phyloP scores from a whole-genome alignment of 2,888 invertebrate species.

The Caenorhabditis sp. region DNA sequence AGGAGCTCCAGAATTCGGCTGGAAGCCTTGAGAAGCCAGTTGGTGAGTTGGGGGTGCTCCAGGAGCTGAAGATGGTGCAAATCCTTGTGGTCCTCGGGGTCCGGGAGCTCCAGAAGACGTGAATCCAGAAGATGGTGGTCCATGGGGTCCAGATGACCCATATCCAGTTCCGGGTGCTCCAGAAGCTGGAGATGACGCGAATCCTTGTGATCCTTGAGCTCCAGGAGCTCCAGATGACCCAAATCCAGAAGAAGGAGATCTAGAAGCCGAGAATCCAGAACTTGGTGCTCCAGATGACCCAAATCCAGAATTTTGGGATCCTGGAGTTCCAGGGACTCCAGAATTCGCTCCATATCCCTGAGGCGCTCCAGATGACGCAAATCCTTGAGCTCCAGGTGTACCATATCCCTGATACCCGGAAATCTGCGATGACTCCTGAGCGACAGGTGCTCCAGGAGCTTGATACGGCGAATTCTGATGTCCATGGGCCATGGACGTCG shows the following conservation, averaged over 20 bases:
- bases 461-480: neutral
- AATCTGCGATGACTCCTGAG: too few relatives aligned
- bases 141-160: too few relatives aligned
- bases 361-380: too few relatives aligned
- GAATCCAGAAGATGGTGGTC: too few relatives aligned
- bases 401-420: neutral
- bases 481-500: too few relatives aligned
- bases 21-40: neutral
- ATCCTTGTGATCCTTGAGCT: neutral
- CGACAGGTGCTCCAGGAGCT: neutral
- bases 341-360: slow-evolving; percentile 1
- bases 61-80: too few relatives aligned
- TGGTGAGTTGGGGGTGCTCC: neutral
- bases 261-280: neutral
- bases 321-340: slow-evolving; percentile 3
- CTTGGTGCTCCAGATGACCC: neutral
- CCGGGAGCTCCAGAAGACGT: neutral
- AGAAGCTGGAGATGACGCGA: neutral
- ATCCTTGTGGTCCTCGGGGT: too few relatives aligned
- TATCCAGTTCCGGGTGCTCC: neutral
- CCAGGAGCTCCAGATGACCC: neutral
- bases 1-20: too few relatives aligned
- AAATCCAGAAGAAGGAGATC: neutral
- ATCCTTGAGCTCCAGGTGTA: neutral
- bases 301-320: neutral